Evolutionary conservation across 1,140 invertebrate genomes (phyloP).

Genomic region (Drosophila kanapiae): DNA sequence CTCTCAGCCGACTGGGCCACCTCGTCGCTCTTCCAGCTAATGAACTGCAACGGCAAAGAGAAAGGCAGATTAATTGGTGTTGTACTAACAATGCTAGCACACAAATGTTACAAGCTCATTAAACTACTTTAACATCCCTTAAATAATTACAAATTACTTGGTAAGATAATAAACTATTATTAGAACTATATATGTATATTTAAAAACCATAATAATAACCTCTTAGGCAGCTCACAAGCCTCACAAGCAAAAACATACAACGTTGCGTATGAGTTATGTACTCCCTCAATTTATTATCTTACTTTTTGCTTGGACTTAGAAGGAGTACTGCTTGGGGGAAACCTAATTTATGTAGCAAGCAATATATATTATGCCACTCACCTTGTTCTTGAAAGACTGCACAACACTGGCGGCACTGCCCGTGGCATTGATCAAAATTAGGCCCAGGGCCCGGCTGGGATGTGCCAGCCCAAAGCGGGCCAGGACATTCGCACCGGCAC

Average conservation of each 20-base stretch:
- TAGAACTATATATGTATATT: neutral
- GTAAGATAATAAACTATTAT: neutral
- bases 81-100: neutral
- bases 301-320: neutral
- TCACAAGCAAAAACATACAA: neutral
- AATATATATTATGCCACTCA: slow-evolving; percentile 73
- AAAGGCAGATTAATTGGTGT: slow-evolving; percentile 23
- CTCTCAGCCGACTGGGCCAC: slow-evolving; percentile 93
- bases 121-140: neutral
- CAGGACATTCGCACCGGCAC: slow-evolving; percentile 95
- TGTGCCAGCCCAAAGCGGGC: slow-evolving; percentile 93
- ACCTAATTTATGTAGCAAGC: neutral
- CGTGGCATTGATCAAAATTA: slow-evolving; percentile 95
- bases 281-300: neutral
- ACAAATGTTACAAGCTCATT: neutral
- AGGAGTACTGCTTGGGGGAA: neutral
- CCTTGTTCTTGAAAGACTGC: slow-evolving; percentile 94
- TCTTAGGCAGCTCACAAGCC: too few relatives aligned
- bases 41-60: slow-evolving; percentile 86
- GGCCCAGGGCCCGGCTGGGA: slow-evolving; percentile 90
- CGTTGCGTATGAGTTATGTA: neutral
- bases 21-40: slow-evolving; percentile 90
- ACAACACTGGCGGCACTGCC: slow-evolving; percentile 94
- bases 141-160: neutral
- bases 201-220: neutral